Base-by-base conservation (phyloP, 2,113 vertebrate species). In the Vulpes vulpes region DNA sequence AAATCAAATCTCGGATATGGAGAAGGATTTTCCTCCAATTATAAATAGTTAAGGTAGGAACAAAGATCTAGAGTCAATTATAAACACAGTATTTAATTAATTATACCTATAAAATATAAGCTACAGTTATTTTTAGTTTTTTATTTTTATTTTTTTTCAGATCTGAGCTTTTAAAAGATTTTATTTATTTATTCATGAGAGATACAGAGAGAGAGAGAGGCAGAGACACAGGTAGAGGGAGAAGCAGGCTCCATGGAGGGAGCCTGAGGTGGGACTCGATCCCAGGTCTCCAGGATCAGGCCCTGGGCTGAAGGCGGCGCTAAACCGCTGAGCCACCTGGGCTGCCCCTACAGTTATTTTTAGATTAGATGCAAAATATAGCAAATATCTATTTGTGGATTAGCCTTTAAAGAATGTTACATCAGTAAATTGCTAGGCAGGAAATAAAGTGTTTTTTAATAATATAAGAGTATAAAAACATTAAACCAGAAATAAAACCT, bases 391-490 rank as follows among this genome's bases (percentile, higher is more conserved):
- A 17, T 27, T 88, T 87, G 20, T 22, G 35, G 35, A 49, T 79
- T 80, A 94, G 74, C 62, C n/a, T 88, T 12, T 87, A 69, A 59
- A 79, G 64, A 69, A 80, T 49, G 59, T 78, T 30, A 59, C 16
- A 69, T 79, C 35, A 80, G 38, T 87, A 22, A 88, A 78, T 59
- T 79, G 62, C 15, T 57, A 73, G 16, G 23, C 19, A 73, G 62
- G 20, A 83, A 92, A 65, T 20, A 79, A 86, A 87, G n/a, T 30
- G 62, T 53, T 85, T 84, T 76, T 74, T 69, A 92, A 71, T 92
- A 83, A 83, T 65, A 92, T 76, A 78, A 80, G 35, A 80, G 11
- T 94, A 94, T 25, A 71, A 80, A 86, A 88, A 69, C 35, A 57
- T 43, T 87, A 80, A 69, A 17, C n/a, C 79, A 94, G 27, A 94